Base-by-base conservation (phyloP, 1,140 invertebrate genomes). In the Gonioctena quinquepunctata region DNA sequence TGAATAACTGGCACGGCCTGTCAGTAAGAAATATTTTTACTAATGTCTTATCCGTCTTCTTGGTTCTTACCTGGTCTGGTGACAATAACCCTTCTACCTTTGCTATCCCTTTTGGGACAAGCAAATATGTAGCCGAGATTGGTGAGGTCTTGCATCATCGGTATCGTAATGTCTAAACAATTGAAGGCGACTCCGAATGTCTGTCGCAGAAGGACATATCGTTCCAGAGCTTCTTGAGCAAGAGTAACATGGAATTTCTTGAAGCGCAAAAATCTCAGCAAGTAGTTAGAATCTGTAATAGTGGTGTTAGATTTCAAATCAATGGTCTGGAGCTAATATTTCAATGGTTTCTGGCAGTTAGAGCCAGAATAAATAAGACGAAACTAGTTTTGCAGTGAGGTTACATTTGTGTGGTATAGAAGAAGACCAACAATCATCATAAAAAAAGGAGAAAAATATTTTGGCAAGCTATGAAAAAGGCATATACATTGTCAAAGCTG, bases 181-280 rank as follows among this genome's bases (percentile, higher is more conserved):
- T 91, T 89, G 81, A 94, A 95, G 7, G 90, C 90, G 5, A 89
- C 88, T 27, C 86, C 87, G 80, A 87, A 91, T 7, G 90, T 90
- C 79, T 92, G 90, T 22, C 93, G 87, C 65, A 95, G 87, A n/a
- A 93, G 84, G 26, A 96, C 85, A 80, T 95, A 96, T 50, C 93
- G 88, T 79, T 95, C 90, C 28, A 95, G 85, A 1, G 93, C 90
- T 74, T 93, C 90, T 78, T 94, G 90, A 0, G 94, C 90, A 86
- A 93, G 90, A 1, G 91, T 90, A 1, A 96, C 89, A 74, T 91
- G 92, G 83, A 93, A 95, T 77, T 96, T 95, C 81, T 94, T 92
- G 23, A 88, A 88, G 16, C 94, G 87, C n/a, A 95, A 83, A 82
- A 94, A 96, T 72, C 91, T 86, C 33, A 95, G 83, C 16, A 95